A percentile compares a stretch with the other conserved stretches of the same genome.
phyloP scores from a whole-genome alignment of 2,888 invertebrate species.

The Andrena dorsata region DNA sequence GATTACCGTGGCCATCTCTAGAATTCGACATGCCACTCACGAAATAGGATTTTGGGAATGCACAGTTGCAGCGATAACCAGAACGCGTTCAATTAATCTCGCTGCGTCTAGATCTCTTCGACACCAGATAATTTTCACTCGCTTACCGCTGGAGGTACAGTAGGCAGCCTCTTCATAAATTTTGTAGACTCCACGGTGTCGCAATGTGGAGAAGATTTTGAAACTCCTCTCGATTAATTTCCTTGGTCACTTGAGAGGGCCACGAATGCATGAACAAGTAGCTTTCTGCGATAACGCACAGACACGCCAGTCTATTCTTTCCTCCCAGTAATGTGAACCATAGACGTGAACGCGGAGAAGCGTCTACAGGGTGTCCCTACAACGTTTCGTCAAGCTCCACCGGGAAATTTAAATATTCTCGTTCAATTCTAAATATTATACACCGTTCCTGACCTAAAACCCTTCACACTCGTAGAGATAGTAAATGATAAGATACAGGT shows the following conservation, averaged over 20 bases:
- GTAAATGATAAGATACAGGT: too few relatives aligned
- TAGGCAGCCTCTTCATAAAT: conserved; percentile 1
- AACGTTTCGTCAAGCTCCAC: not conserved
- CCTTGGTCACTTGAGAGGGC: not conserved
- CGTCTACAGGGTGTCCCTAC: conserved; percentile 25
- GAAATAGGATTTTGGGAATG: not conserved
- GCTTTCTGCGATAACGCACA: conserved; percentile 38
- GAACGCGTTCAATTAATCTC: not conserved
- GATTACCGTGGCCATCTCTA: conserved; percentile 32
- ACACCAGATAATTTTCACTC: not conserved
- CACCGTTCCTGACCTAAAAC: too few relatives aligned
- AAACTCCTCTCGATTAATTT: conserved; percentile 23
- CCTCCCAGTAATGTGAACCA: conserved; percentile 28
- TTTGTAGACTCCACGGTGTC: conserved; percentile 5
- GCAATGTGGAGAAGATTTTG: conserved; percentile 13
- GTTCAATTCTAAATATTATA: too few relatives aligned
- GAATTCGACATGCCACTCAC: conserved; percentile 46
- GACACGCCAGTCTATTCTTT: conserved; percentile 39
- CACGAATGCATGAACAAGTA: conserved; percentile 24
- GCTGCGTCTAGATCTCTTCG: not conserved
- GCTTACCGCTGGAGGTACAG: not conserved
- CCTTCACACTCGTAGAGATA: too few relatives aligned
- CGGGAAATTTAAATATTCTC: not conserved
- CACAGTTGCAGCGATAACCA: not conserved
- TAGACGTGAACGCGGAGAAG: conserved; percentile 33